Conservation (phyloP, 2,888 invertebrate genomes). For the Thera obeliscata region DNA sequence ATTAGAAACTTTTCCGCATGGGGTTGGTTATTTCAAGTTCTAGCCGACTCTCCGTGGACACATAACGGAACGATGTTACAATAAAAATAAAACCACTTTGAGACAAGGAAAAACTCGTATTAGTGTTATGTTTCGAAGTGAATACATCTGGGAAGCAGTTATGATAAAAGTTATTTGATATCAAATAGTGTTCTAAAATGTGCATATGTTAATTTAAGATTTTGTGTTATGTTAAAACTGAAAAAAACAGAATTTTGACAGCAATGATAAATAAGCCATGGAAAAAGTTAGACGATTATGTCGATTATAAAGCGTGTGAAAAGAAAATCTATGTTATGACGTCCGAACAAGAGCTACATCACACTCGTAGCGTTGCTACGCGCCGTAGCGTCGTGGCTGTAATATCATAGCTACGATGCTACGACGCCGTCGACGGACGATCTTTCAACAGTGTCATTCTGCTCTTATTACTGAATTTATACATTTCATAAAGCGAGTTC, state of each 20-base stretch:
- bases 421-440: neutral
- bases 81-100: constrained; percentile 47
- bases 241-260: too few species aligned
- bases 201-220: too few species aligned
- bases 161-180: neutral
- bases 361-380: constrained; percentile 1
- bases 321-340: too few species aligned
- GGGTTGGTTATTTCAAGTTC: constrained; percentile 45
- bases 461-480: constrained; percentile 22
- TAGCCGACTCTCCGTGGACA: constrained; percentile 52
- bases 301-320: too few species aligned
- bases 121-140: constrained; percentile 3
- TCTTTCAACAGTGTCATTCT: constrained; percentile 12
- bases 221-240: too few species aligned
- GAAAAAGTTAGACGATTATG: neutral
- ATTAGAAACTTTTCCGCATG: constrained; percentile 66
- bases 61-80: constrained; percentile 54
- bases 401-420: neutral
- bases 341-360: neutral
- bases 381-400: constrained; percentile 6
- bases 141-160: neutral
- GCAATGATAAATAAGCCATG: too few species aligned
- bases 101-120: constrained; percentile 8
- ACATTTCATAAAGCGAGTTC: constrained; percentile 32
- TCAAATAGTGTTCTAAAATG: neutral